These are phyloP conservation scores for Notarius lentiginosus DNA, from an alignment of 2,113 vertebrate genomes.

Conservation along the genomic window DNA sequence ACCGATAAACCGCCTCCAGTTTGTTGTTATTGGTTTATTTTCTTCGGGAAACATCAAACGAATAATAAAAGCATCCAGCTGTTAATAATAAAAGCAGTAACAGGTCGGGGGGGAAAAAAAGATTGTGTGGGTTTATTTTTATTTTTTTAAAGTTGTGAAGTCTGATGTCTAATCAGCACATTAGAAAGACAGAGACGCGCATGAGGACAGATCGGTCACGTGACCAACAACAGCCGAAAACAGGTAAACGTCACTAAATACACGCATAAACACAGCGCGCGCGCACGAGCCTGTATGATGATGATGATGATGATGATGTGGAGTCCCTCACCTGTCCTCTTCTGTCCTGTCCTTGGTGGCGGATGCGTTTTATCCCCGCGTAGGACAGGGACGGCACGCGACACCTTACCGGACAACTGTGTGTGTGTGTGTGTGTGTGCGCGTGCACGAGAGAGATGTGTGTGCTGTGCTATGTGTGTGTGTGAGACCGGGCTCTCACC, in stretches of 20 bases:
- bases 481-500: background rate
- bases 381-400: background rate
- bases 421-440: background rate
- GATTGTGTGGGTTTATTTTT: background rate
- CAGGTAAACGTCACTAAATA: background rate
- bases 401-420: background rate
- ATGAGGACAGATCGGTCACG: background rate
- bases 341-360: background rate
- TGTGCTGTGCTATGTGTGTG: background rate
- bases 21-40: background rate
- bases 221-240: background rate
- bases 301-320: background rate
- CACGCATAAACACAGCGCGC: background rate
- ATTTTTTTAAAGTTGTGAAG: background rate
- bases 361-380: slow-evolving; percentile 6
- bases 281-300: background rate
- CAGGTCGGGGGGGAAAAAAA: background rate
- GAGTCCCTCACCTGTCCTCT: background rate
- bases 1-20: background rate
- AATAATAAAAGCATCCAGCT: background rate
- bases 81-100: background rate
- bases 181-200: background rate
- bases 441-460: background rate
- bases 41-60: background rate
- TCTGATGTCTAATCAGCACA: background rate